Percentiles rank a stretch among this genome's conserved stretches.
Evolutionary conservation across 1,140 invertebrate genomes (phyloP).

Genomic region (Pollicipes pollicipes): DNA sequence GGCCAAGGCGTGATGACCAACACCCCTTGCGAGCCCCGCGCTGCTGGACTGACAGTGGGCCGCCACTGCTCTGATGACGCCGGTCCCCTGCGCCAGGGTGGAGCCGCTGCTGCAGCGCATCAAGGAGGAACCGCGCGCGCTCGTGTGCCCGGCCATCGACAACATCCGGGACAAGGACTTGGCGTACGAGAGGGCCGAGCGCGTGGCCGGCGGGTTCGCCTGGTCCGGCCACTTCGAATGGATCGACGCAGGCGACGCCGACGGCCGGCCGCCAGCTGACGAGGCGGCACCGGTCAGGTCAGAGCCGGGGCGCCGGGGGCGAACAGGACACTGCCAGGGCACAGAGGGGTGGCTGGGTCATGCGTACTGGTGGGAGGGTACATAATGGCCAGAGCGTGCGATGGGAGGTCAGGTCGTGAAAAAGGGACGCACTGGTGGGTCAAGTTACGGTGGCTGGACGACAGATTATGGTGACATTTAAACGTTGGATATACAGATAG

Average conservation of each 20-base stretch:
- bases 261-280: not conserved
- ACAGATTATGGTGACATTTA: too few species aligned
- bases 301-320: too few species aligned
- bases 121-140: slow-evolving; percentile 38
- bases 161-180: slow-evolving; percentile 94
- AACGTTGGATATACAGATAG: too few species aligned
- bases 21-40: not conserved
- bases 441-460: too few species aligned
- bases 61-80: not conserved
- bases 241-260: not conserved
- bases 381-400: too few species aligned
- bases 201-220: not conserved
- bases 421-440: too few species aligned
- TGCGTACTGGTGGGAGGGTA: too few species aligned
- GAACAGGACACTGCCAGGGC: too few species aligned
- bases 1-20: not conserved
- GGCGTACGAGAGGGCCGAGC: slow-evolving; percentile 27
- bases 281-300: not conserved
- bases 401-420: too few species aligned
- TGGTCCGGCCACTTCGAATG: not conserved
- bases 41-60: not conserved
- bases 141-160: slow-evolving; percentile 82
- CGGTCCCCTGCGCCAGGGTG: slow-evolving; percentile 30
- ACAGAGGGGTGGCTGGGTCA: too few species aligned
- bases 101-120: slow-evolving; percentile 63